A percentile compares a stretch with the other conserved stretches of the same genome.
Conservation (phyloP, 2,888 invertebrate species). For the Cheilosia soror region DNA sequence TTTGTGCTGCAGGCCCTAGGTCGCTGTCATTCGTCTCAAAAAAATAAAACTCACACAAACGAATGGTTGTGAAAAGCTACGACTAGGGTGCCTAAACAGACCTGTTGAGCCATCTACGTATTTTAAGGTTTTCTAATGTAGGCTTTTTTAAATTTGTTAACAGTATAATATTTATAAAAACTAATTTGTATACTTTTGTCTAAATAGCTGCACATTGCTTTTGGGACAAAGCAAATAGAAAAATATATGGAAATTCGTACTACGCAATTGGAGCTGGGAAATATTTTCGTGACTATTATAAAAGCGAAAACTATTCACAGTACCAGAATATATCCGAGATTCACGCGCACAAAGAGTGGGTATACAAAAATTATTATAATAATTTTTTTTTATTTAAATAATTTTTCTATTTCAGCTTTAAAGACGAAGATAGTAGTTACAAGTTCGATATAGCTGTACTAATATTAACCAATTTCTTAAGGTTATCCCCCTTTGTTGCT, state of each 20-base stretch:
- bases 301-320: conserved; percentile 54
- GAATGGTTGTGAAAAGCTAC: too few relatives aligned
- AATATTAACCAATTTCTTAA: conserved; percentile 78
- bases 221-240: conserved; percentile 55
- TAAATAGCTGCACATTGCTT: conserved; percentile 74
- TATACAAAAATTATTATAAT: background rate
- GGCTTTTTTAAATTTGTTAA: background rate
- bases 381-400: background rate
- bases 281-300: conserved; percentile 57
- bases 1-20: too few relatives aligned
- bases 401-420: conserved; percentile 44
- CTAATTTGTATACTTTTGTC: background rate
- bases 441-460: conserved; percentile 81
- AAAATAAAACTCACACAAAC: too few relatives aligned
- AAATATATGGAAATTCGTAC: background rate
- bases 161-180: background rate
- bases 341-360: conserved; percentile 58
- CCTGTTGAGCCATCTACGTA: too few relatives aligned
- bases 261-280: conserved; percentile 73
- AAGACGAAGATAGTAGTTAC: conserved; percentile 76
- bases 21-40: too few relatives aligned
- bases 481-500: conserved; percentile 79
- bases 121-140: background rate
- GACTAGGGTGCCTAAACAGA: too few relatives aligned
- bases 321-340: conserved; percentile 68